These are phyloP conservation scores for Drosophila meridiana DNA, from an alignment of 2,888 invertebrate species.

Conservation along the genomic window DNA sequence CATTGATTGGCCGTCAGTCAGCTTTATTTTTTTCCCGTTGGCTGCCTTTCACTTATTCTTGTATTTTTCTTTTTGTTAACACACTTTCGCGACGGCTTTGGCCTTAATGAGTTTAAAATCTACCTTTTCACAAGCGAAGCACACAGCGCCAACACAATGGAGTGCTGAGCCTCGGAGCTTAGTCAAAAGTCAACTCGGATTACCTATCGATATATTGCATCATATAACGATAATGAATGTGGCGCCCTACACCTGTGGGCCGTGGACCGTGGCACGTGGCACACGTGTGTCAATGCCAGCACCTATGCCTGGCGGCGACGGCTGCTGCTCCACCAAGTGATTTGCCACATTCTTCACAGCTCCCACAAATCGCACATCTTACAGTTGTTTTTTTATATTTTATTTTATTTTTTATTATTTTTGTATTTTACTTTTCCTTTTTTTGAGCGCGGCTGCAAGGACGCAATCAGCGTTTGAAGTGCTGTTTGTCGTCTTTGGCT, in stretches of 20 bases:
- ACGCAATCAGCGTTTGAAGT: slow-evolving; percentile 70
- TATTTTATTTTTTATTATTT: slow-evolving; percentile 8
- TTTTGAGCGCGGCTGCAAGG: slow-evolving; percentile 17
- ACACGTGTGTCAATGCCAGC: slow-evolving; percentile 22
- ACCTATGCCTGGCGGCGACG: not conserved
- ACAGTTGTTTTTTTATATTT: slow-evolving; percentile 4
- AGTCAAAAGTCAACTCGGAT: slow-evolving; percentile 48
- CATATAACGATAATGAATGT: slow-evolving; percentile 22
- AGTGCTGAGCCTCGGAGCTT: slow-evolving; percentile 2
- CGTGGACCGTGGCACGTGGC: not conserved
- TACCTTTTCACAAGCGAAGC: slow-evolving; percentile 2
- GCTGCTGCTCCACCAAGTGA: slow-evolving; percentile 36
- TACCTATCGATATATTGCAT: slow-evolving; percentile 62
- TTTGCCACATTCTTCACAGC: slow-evolving; percentile 40
- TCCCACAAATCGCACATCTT: slow-evolving; percentile 50
- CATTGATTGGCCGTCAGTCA: slow-evolving; percentile 36
- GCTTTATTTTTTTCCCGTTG: not conserved
- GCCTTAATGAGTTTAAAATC: slow-evolving; percentile 69
- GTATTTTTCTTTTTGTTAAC: not conserved
- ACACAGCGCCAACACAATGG: slow-evolving; percentile 17
- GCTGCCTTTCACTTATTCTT: not conserved
- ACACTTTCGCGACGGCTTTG: slow-evolving; percentile 7
- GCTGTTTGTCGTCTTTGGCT: slow-evolving; percentile 68
- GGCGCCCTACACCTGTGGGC: slow-evolving; percentile 2
- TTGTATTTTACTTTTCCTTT: not conserved